phyloP scores from a whole-genome alignment of 2,888 invertebrate genomes.

The Poecilobothrus nobilitatus region DNA sequence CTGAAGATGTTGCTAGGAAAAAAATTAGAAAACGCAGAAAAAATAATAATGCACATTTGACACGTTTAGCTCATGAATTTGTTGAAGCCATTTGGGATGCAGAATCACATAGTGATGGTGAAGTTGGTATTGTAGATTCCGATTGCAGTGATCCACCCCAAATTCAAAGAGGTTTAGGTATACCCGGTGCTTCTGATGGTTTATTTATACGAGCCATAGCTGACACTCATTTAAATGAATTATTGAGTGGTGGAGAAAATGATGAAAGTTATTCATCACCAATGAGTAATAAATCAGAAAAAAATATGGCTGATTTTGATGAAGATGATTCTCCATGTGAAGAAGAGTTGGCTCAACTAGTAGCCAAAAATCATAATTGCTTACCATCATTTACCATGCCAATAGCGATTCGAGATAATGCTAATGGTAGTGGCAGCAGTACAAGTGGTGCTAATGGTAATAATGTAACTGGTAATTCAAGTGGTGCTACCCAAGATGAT shows the following conservation, averaged over 20 bases:
- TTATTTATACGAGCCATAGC: slow-evolving; percentile 47
- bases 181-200: slow-evolving; percentile 29
- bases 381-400: slow-evolving; percentile 29
- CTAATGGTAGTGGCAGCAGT: neutral
- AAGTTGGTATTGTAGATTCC: slow-evolving; percentile 43
- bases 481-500: slow-evolving; percentile 34
- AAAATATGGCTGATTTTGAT: slow-evolving; percentile 90
- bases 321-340: slow-evolving; percentile 83
- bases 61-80: slow-evolving; percentile 43
- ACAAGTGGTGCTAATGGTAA: neutral
- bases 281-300: slow-evolving; percentile 86
- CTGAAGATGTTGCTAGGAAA: slow-evolving; percentile 33
- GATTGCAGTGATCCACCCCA: slow-evolving; percentile 40
- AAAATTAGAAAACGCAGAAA: slow-evolving; percentile 40
- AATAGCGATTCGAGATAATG: slow-evolving; percentile 16
- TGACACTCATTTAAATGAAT: slow-evolving; percentile 41
- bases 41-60: slow-evolving; percentile 34
- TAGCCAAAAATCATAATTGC: slow-evolving; percentile 52
- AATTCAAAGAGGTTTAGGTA: slow-evolving; percentile 41
- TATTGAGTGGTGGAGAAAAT: slow-evolving; percentile 55
- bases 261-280: slow-evolving; percentile 89
- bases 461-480: neutral
- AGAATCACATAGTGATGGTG: slow-evolving; percentile 52
- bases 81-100: slow-evolving; percentile 53
- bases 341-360: slow-evolving; percentile 69